Percentiles rank a stretch among this genome's conserved stretches.
Conservation (phyloP, 2,113 vertebrate species). For the Cebus imitator region DNA sequence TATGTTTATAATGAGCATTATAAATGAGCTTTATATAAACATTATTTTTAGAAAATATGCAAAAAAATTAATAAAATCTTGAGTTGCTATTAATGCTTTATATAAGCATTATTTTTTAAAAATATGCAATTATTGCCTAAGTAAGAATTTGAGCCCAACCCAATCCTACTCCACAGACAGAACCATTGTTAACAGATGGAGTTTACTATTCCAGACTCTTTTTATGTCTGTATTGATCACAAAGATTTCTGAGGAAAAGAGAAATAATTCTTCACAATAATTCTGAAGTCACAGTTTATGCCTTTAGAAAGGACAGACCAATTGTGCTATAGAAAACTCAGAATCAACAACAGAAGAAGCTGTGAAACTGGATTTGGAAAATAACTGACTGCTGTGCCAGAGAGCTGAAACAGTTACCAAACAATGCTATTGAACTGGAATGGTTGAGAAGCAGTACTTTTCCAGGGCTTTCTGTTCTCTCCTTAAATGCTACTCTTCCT, state of each 20-base stretch:
- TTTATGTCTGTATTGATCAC: neutral
- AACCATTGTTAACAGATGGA: neutral
- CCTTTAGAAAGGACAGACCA: neutral
- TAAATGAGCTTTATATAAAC: too few relatives aligned
- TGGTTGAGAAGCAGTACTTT: neutral
- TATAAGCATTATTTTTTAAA: neutral
- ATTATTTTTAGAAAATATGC: too few relatives aligned
- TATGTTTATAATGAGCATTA: too few relatives aligned
- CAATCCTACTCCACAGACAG: constrained; percentile 3
- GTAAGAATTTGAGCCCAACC: neutral
- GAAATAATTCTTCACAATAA: neutral
- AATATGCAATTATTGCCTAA: neutral
- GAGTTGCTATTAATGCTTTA: too few relatives aligned
- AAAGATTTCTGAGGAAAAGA: constrained; percentile 21
- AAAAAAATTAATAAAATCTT: too few relatives aligned
- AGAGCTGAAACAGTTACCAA: neutral
- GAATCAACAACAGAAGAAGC: neutral
- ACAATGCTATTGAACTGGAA: neutral
- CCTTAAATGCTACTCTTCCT: neutral
- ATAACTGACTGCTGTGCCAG: neutral
- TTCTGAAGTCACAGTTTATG: neutral
- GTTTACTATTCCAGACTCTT: neutral
- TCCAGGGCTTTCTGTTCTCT: neutral
- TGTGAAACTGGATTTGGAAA: constrained; percentile 31
- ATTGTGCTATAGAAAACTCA: neutral